Conservation (phyloP, 2,113 vertebrate species). For the Eupsittula cactorum region DNA sequence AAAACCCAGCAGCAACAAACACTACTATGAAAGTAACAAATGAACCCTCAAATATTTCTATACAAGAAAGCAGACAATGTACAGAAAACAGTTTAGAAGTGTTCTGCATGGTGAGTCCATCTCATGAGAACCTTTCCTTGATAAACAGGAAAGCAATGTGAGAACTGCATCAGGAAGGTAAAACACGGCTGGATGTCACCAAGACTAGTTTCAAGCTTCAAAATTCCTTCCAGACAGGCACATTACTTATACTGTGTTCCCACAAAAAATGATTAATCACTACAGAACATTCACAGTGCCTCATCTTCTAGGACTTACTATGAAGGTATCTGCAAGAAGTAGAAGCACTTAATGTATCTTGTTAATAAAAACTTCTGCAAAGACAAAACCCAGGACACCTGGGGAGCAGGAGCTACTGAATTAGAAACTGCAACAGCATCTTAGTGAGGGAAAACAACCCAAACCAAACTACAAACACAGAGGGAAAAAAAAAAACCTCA, state of each 20-base stretch:
- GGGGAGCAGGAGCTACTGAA: background rate
- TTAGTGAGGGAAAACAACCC: background rate
- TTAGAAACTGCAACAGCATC: background rate
- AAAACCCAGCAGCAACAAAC: background rate
- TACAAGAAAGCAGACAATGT: background rate
- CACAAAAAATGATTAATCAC: background rate
- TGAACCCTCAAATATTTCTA: background rate
- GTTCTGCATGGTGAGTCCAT: background rate
- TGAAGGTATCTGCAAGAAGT: background rate
- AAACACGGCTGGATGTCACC: background rate
- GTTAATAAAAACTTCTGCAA: background rate
- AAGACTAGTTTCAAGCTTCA: background rate
- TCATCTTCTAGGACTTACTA: background rate
- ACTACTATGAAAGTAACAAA: background rate
- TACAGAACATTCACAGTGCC: background rate
- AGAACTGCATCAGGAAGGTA: background rate
- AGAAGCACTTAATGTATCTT: accelerated
- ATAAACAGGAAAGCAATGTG: background rate
- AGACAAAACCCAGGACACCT: background rate
- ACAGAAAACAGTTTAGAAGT: background rate
- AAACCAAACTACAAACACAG: background rate
- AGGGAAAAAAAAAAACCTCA: background rate
- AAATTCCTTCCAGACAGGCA: background rate
- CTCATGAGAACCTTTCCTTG: background rate
- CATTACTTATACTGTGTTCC: background rate